Evolutionary conservation across 2,888 invertebrate species (phyloP).

Genomic region (Lycia hirtaria): DNA sequence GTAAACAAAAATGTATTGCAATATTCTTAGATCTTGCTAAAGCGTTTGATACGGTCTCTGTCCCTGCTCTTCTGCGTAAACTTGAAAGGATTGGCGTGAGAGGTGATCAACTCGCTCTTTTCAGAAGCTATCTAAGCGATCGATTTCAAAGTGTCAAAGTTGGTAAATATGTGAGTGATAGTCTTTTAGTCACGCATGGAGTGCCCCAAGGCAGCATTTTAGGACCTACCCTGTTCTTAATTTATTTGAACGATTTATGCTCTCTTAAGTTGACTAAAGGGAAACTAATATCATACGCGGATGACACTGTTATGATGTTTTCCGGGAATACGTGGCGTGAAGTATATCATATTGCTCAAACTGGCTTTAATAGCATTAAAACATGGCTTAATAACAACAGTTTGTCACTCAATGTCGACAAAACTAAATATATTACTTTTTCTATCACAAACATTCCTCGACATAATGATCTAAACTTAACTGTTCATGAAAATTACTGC

Average conservation of each 20-base stretch:
- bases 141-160: conserved; percentile 23
- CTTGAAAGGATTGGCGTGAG: conserved; percentile 22
- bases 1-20: conserved; percentile 1
- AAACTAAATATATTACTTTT: too few relatives aligned
- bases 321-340: background rate
- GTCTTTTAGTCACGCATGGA: background rate
- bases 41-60: background rate
- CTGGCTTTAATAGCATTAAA: too few relatives aligned
- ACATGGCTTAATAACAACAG: too few relatives aligned
- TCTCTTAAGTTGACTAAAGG: background rate
- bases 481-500: too few relatives aligned
- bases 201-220: background rate
- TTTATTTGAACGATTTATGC: conserved; percentile 12
- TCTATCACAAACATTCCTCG: too few relatives aligned
- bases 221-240: background rate
- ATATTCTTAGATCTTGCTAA: background rate
- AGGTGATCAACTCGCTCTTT: conserved; percentile 8
- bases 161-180: background rate
- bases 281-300: background rate
- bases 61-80: background rate
- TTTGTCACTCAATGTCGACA: too few relatives aligned
- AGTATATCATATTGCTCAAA: too few relatives aligned
- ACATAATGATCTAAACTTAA: too few relatives aligned
- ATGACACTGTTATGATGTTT: background rate
- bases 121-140: conserved; percentile 15